Percentiles rank a stretch among this genome's conserved stretches.
phyloP scores from a whole-genome alignment of 2,797 vertebrate species.

The Florisuga fusca region DNA sequence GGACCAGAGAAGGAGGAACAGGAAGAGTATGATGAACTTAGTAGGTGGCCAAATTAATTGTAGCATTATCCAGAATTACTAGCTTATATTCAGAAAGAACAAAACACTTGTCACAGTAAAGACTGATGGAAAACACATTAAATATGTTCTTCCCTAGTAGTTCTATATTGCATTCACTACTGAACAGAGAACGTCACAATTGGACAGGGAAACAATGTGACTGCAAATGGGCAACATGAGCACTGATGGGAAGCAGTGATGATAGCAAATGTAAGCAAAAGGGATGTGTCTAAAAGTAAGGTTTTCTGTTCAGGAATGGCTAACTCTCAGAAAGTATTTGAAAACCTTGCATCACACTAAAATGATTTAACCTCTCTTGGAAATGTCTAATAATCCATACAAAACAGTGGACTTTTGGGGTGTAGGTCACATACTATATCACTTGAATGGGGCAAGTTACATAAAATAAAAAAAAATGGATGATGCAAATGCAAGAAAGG shows the following conservation, averaged over 20 bases:
- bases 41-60: not conserved
- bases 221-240: not conserved
- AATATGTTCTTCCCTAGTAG: conserved; percentile 1
- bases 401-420: not conserved
- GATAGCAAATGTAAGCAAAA: conserved; percentile 28
- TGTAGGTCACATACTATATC: not conserved
- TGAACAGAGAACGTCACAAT: not conserved
- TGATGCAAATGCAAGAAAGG: not conserved
- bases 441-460: not conserved
- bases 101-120: not conserved
- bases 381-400: not conserved
- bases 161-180: not conserved
- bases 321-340: conserved; percentile 5
- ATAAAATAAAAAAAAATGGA: not conserved
- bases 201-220: not conserved
- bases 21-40: not conserved
- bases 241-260: not conserved
- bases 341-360: not conserved
- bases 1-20: not conserved
- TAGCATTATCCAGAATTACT: not conserved
- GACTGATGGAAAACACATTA: not conserved
- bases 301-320: not conserved
- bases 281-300: not conserved
- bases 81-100: not conserved
- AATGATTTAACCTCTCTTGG: not conserved